A percentile compares a stretch with the other conserved stretches of the same genome.
phyloP scores from a whole-genome alignment of 2,113 vertebrate species.

The Cervus canadensis region DNA sequence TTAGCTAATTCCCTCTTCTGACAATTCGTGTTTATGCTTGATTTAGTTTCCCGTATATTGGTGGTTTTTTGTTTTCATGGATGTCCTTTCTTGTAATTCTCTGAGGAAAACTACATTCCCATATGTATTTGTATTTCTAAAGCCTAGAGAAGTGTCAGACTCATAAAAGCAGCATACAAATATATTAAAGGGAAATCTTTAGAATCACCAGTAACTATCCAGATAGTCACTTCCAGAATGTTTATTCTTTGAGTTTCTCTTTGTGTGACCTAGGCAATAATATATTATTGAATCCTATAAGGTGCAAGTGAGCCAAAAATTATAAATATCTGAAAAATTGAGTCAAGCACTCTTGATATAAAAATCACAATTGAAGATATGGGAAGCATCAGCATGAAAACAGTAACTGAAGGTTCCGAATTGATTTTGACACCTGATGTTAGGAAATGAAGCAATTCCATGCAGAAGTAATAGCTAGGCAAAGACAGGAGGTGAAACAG shows the following conservation, averaged over 20 bases:
- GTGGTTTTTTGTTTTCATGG: neutral
- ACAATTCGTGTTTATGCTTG: neutral
- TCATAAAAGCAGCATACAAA: neutral
- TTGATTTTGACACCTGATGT: neutral
- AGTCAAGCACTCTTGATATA: neutral
- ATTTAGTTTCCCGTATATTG: neutral
- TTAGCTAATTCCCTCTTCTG: neutral
- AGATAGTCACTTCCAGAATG: neutral
- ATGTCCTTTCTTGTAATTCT: neutral
- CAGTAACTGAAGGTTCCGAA: neutral
- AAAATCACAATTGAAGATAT: neutral
- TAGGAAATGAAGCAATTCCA: neutral
- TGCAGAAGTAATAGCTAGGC: neutral
- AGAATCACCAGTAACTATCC: neutral
- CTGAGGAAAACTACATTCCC: neutral
- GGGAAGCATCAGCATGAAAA: neutral
- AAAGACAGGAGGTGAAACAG: neutral
- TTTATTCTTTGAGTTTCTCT: neutral
- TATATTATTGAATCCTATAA: neutral
- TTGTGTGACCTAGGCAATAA: neutral
- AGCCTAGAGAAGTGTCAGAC: neutral
- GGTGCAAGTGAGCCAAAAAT: neutral
- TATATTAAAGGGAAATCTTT: neutral
- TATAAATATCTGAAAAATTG: neutral
- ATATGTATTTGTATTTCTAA: neutral